These are phyloP conservation scores for Melanotaenia trifasciata DNA, from an alignment of 2,797 vertebrate species.

Conservation along the genomic window DNA sequence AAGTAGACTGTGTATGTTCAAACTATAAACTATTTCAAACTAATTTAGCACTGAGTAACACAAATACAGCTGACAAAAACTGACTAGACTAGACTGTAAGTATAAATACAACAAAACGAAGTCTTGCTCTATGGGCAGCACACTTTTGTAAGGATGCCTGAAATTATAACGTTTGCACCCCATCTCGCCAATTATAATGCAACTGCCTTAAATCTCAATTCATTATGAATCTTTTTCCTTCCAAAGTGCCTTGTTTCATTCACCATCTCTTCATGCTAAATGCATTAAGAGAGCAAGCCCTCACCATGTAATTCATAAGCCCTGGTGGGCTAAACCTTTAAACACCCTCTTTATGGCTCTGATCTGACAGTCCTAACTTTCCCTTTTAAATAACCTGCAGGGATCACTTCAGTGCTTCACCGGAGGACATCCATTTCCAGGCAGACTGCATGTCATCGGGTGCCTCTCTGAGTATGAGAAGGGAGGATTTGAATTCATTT, in stretches of 20 bases:
- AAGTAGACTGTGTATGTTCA: neutral
- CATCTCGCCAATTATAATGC: constrained; percentile 58
- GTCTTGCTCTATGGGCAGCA: constrained; percentile 12
- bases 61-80: neutral
- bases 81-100: neutral
- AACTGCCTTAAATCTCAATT: constrained; percentile 69
- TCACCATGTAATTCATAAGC: constrained; percentile 61
- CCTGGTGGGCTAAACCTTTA: constrained; percentile 67
- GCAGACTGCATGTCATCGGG: constrained; percentile 54
- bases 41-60: constrained; percentile 10
- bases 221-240: constrained; percentile 56
- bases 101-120: constrained; percentile 29
- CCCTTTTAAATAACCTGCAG: constrained; percentile 74
- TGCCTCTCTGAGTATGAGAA: constrained; percentile 46
- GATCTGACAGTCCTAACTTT: constrained; percentile 63
- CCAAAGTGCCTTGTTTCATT: constrained; percentile 58
- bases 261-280: constrained; percentile 57
- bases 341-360: constrained; percentile 66
- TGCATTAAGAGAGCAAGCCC: constrained; percentile 56
- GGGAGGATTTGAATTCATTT: constrained; percentile 77
- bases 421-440: constrained; percentile 71
- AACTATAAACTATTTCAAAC: neutral
- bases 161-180: constrained; percentile 59
- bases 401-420: constrained; percentile 61
- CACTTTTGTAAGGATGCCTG: constrained; percentile 48